Conservation (phyloP, 1,140 invertebrate genomes). For the Chironomus tepperi region DNA sequence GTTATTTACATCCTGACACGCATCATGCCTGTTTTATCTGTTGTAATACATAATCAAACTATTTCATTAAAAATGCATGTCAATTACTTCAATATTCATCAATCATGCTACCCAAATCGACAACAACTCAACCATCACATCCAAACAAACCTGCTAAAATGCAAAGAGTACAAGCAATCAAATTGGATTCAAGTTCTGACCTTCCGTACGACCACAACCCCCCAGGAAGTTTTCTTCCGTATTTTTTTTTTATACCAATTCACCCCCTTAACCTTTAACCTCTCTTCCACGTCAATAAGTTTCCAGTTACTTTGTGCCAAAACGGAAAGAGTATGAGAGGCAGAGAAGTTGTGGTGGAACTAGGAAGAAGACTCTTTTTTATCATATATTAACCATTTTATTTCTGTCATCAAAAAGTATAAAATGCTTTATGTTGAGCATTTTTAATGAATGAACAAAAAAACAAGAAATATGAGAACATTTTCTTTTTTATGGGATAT, state of each 20-base stretch:
- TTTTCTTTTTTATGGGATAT: neutral
- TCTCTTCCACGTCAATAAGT: neutral
- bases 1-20: too few relatives aligned
- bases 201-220: too few relatives aligned
- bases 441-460: neutral
- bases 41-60: too few relatives aligned
- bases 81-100: too few relatives aligned
- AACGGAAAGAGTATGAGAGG: neutral
- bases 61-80: too few relatives aligned
- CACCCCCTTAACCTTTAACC: neutral
- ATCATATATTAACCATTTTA: neutral
- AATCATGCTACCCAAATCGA: too few relatives aligned
- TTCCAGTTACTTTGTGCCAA: neutral
- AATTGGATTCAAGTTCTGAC: neutral
- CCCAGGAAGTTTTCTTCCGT: neutral
- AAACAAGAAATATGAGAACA: neutral
- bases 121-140: too few relatives aligned
- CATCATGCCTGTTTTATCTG: too few relatives aligned
- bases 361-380: neutral
- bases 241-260: neutral
- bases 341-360: neutral
- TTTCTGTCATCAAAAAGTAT: conserved; percentile 2
- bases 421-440: neutral
- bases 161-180: neutral
- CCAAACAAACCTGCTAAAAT: neutral